These are phyloP conservation scores for Nymphalis urticae DNA, from an alignment of 2,888 invertebrate species.

Conservation along the genomic window DNA sequence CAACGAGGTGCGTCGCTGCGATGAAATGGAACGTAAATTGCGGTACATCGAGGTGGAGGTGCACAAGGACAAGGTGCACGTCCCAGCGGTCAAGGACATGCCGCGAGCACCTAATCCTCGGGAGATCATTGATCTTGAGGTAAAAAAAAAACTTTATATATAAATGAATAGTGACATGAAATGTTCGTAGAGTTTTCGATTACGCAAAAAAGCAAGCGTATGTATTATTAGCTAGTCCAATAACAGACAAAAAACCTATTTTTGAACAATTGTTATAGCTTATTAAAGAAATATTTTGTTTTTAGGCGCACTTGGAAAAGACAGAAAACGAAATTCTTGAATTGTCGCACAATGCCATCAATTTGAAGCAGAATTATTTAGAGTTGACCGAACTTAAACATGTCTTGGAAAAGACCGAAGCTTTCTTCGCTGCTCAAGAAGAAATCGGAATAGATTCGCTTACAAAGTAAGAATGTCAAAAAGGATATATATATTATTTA, in stretches of 20 bases:
- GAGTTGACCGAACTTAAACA: conserved; percentile 95
- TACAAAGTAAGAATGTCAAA: conserved; percentile 67
- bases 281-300: conserved; percentile 11
- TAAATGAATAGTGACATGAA: neutral
- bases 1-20: conserved; percentile 93
- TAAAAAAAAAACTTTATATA: conserved; percentile 46
- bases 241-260: too few species aligned
- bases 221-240: too few species aligned
- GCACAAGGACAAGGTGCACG: conserved; percentile 89
- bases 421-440: conserved; percentile 92
- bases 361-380: conserved; percentile 93
- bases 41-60: conserved; percentile 94
- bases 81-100: conserved; percentile 87
- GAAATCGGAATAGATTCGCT: conserved; percentile 85
- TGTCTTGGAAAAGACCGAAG: conserved; percentile 95
- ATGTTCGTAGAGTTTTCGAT: neutral
- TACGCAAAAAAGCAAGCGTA: too few species aligned
- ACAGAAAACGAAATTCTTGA: conserved; percentile 97
- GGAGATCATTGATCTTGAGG: conserved; percentile 95
- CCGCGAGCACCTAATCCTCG: conserved; percentile 90
- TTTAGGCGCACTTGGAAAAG: conserved; percentile 94
- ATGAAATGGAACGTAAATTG: conserved; percentile 94
- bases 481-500: neutral
- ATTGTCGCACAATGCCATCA: conserved; percentile 95
- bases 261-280: neutral